Base-by-base conservation (phyloP, 2,113 vertebrate genomes). In the Oceanites oceanicus region DNA sequence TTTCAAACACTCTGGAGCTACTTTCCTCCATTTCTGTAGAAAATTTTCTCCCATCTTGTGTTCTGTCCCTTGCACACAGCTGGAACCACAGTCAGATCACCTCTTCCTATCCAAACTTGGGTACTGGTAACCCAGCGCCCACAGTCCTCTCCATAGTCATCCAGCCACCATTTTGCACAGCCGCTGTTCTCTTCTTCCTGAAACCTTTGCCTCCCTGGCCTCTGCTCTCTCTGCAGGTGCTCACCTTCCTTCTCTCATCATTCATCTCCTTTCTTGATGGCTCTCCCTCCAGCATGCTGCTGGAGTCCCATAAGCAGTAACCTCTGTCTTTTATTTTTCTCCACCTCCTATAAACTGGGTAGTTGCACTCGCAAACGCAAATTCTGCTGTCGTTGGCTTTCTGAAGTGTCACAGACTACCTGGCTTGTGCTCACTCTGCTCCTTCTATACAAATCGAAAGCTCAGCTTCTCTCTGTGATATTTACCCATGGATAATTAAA, bases 401-500 rank as follows among this genome's bases (percentile, higher is more conserved):
- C 61, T 82, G 42, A 78, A 27, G 15, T 50, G 29, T 45, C 74
- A 82, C 7, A 9, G 63, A 44, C 34, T 49, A 67, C 59, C n/a
- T 53, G 36, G 11, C 25, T 77, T 13, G 2, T 29, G 34, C 56
- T 75, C 38, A 59, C 22, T 82, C 53, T 38, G 15, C 29, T 90
- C 45, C 58, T 87, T 38, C 75, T 59, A 36, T 25, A 63, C 13
- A 63, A 75, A 91, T 25, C 45, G 29, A 92, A 78, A 67, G 75
- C 42, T 70, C 52, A 65, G 55, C 40, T 92, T 88, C 23, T 67
- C 6, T 59, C 82, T 50, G 66, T 95, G 86, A 29, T 79, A 91
- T 92, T 94, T 95, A 85, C 66, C 36, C 29, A 45, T 78, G 44
- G 47, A 86, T 94, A 94, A 90, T 92, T 92, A 95, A 90, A 85